These are phyloP conservation scores for Decapterus maruadsi DNA, from an alignment of 2,797 vertebrate species.

Conservation along the genomic window DNA sequence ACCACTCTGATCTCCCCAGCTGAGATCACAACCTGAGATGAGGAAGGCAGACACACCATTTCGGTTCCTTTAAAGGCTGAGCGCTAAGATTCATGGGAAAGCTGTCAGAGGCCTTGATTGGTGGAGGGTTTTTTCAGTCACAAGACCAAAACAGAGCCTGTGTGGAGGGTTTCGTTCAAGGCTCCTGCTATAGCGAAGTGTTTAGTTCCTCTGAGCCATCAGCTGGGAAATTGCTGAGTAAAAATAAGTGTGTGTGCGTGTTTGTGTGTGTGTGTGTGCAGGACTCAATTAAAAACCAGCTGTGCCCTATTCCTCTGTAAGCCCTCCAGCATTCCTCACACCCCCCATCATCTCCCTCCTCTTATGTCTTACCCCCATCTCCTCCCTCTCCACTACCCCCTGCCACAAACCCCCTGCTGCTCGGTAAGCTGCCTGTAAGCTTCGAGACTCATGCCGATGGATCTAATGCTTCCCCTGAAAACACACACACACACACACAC, in stretches of 20 bases:
- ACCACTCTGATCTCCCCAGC: conserved; percentile 30
- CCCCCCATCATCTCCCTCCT: conserved; percentile 30
- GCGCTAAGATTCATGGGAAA: conserved; percentile 55
- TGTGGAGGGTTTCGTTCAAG: conserved; percentile 49
- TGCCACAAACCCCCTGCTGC: conserved; percentile 71
- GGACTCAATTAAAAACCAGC: conserved; percentile 88
- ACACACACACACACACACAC: conserved; percentile 41
- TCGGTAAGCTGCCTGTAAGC: conserved; percentile 82
- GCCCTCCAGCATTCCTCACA: conserved; percentile 73
- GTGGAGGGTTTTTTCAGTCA: conserved; percentile 66
- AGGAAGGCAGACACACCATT: conserved; percentile 26
- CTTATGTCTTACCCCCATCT: conserved; percentile 63
- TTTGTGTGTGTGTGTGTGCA: conserved; percentile 20
- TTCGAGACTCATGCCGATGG: conserved; percentile 75
- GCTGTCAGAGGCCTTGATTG: conserved; percentile 70
- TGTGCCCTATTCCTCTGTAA: conserved; percentile 83
- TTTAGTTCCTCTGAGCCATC: conserved; percentile 76
- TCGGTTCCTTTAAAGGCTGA: conserved; percentile 33
- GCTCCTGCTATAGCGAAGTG: conserved; percentile 60
- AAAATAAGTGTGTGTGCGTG: conserved; percentile 64
- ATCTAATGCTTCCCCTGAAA: conserved; percentile 72
- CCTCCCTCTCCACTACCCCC: conserved; percentile 61
- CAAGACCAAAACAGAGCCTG: conserved; percentile 49
- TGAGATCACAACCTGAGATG: conserved; percentile 45
- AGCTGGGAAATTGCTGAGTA: conserved; percentile 86